Evolutionary conservation across 2,888 invertebrate genomes (phyloP).

Genomic region (Troglohyphantes excavatus): DNA sequence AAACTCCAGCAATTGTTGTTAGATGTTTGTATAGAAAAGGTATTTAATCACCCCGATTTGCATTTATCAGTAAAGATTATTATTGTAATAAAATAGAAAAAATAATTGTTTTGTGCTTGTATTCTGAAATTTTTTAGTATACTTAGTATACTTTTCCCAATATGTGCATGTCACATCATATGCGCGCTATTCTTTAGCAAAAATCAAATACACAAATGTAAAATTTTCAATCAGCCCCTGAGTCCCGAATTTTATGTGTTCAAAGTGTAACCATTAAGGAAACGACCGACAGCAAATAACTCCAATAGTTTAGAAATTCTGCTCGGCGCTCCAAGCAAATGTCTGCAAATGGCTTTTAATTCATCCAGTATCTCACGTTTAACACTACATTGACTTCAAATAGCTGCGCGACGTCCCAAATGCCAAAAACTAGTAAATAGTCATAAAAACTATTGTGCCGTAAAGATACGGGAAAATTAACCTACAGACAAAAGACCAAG

Average conservation of each 20-base stretch:
- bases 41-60: too few relatives aligned
- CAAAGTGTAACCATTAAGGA: constrained; percentile 30
- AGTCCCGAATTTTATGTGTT: constrained; percentile 32
- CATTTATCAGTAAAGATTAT: too few relatives aligned
- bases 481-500: constrained; percentile 2
- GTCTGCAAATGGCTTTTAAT: constrained; percentile 21
- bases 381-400: constrained; percentile 50
- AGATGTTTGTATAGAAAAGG: too few relatives aligned
- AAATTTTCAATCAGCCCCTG: not conserved
- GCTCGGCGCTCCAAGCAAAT: not conserved
- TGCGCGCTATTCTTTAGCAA: not conserved
- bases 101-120: too few relatives aligned
- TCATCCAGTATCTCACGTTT: constrained; percentile 16
- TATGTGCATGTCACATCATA: too few relatives aligned
- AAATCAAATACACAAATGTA: not conserved
- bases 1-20: too few relatives aligned
- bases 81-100: too few relatives aligned
- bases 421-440: constrained; percentile 10
- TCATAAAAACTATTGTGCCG: constrained; percentile 30
- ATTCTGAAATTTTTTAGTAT: too few relatives aligned
- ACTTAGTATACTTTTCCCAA: too few relatives aligned
- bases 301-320: constrained; percentile 1
- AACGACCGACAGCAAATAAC: constrained; percentile 54
- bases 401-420: not conserved
- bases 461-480: constrained; percentile 47